phyloP scores from a whole-genome alignment of 2,888 invertebrate genomes.

The Mythimna pallens region DNA sequence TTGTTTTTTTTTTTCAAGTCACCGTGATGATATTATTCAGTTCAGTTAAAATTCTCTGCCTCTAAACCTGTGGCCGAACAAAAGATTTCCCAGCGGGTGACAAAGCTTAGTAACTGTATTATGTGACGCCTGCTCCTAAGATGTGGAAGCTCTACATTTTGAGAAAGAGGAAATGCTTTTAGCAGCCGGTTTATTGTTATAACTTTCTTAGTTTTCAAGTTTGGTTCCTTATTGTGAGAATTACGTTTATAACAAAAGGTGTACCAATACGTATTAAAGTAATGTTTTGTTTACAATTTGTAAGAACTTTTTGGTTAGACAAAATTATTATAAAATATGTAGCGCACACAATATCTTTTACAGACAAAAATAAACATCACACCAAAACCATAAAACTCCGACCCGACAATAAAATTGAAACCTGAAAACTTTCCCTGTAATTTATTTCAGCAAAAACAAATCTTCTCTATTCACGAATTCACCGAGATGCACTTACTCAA shows the following conservation, averaged over 20 bases:
- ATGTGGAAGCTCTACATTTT: constrained; percentile 24
- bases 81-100: constrained; percentile 59
- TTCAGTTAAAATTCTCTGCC: constrained; percentile 44
- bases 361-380: constrained; percentile 1
- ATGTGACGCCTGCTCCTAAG: constrained; percentile 11
- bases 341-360: neutral
- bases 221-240: neutral
- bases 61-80: constrained; percentile 28
- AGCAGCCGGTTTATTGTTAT: neutral
- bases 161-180: constrained; percentile 21
- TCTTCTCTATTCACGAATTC: constrained; percentile 18
- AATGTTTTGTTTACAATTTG: too few species aligned
- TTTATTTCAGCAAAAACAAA: constrained; percentile 19
- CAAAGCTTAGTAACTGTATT: constrained; percentile 46
- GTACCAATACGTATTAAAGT: neutral
- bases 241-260: neutral
- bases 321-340: too few species aligned
- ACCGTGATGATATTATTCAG: neutral
- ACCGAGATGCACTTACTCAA: constrained; percentile 37
- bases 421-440: neutral
- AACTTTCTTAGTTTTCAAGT: constrained; percentile 4
- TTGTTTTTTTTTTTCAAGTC: neutral
- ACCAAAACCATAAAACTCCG: neutral
- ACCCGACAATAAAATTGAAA: neutral
- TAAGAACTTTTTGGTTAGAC: too few species aligned